A percentile compares a stretch with the other conserved stretches of the same genome.
phyloP scores from a whole-genome alignment of 1,140 invertebrate genomes.

The Drosophila leontia region DNA sequence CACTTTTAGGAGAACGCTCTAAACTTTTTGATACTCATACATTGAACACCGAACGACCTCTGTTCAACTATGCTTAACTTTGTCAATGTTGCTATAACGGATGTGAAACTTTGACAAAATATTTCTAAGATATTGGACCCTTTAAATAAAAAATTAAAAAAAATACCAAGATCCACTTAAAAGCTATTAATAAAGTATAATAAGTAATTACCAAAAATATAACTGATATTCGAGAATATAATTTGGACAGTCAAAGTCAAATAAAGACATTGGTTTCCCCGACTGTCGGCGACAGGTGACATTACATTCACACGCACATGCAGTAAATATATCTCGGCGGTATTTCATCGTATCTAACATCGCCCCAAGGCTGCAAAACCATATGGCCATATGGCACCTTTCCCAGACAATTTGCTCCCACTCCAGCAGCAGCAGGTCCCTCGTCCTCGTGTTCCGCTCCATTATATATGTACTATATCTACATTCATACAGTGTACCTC shows the following conservation, averaged over 20 bases:
- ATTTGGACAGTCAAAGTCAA: constrained; percentile 18
- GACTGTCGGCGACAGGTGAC: constrained; percentile 21
- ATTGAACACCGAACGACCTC: too few species aligned
- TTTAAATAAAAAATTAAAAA: too few species aligned
- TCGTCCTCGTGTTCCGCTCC: not conserved
- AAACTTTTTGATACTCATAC: too few species aligned
- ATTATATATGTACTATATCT: not conserved
- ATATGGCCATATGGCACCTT: constrained; percentile 53
- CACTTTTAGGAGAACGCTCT: too few species aligned
- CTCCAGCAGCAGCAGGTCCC: constrained; percentile 6
- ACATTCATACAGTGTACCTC: not conserved
- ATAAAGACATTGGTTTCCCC: constrained; percentile 14
- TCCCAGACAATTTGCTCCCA: constrained; percentile 50
- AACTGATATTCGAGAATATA: constrained; percentile 6
- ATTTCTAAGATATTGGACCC: too few species aligned
- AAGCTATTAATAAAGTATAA: not conserved
- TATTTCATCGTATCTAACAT: constrained; percentile 30
- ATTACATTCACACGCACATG: constrained; percentile 30
- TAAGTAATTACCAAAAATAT: not conserved
- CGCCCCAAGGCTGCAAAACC: constrained; percentile 31
- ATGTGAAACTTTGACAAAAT: too few species aligned
- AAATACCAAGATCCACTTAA: not conserved
- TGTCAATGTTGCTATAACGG: too few species aligned
- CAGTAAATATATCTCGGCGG: constrained; percentile 29
- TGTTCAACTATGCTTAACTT: too few species aligned